Base-by-base conservation (phyloP, 2,113 vertebrate genomes). In the Chloroceryle aenea region DNA sequence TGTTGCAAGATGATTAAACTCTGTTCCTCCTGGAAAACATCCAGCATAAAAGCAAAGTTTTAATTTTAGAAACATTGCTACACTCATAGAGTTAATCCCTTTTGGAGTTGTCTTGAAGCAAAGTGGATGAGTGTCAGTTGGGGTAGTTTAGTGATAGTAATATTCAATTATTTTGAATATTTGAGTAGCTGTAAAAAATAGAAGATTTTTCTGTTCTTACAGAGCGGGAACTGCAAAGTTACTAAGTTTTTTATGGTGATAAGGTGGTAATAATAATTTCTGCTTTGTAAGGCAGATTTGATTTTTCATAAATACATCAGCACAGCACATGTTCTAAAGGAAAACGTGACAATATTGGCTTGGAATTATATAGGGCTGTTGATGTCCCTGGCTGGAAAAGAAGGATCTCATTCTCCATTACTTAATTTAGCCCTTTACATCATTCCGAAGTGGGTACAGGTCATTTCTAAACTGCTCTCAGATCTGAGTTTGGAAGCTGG, bases 1-100 rank as follows among this genome's bases (percentile, higher is more conserved):
- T 66, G 48, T 32, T 94, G 62, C 55, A 47, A 56, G 73, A 47
- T 42, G 61, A 79, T 93, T 90, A 66, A 91, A 82, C 40, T 79
- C 36, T 30, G 42, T 47, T 90, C 40, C 32, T 76, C 63, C 79
- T 92, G 90, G 76, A 79, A 82, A 80, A 62, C 19, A 56, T 58
- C 75, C 77, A 85, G 20, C 29, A 50, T n/a, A 48, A 89, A 89
- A 85, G 45, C 74, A 42, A 20, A 85, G 38, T 29, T 85, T 85
- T 77, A 72, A 68, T 87, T 80, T 87, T 74, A 80, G 78, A 80
- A 76, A 14, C 64, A 14, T 38, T 50, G 13, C 34, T 34, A 3
- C 0, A 2, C 19, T 68, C 30, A 34, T 38, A 43, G 48, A 3
- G 2, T 77, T 92, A 82, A 85, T 84, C 86, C 11, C 2, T 47